Evolutionary conservation across 2,113 vertebrate species (phyloP).

Genomic region (Notothenia coriiceps): DNA sequence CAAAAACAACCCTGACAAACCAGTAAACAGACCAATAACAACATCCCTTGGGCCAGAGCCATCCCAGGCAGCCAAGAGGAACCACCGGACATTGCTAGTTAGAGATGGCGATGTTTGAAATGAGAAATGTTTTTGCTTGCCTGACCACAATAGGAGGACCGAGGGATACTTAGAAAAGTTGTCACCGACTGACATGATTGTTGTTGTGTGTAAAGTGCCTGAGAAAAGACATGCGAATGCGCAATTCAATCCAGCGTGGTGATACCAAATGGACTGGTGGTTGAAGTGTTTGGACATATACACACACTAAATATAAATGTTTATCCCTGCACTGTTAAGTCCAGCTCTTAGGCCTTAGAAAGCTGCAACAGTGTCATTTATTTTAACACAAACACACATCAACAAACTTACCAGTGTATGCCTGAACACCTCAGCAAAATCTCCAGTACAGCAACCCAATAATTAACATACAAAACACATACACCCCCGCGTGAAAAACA

Average conservation of each 20-base stretch:
- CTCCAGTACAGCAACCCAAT: too few relatives aligned
- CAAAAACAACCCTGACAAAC: slow-evolving; percentile 60
- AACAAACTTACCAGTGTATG: too few relatives aligned
- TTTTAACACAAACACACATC: too few relatives aligned
- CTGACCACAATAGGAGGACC: slow-evolving; percentile 65
- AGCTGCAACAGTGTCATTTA: too few relatives aligned
- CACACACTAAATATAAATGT: neutral
- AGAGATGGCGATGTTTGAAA: slow-evolving; percentile 62
- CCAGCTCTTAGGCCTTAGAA: neutral
- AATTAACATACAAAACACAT: too few relatives aligned
- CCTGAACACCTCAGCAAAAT: too few relatives aligned
- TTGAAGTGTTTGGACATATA: slow-evolving; percentile 5
- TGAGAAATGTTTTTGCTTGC: slow-evolving; percentile 36
- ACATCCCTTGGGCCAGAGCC: slow-evolving; percentile 59
- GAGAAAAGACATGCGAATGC: slow-evolving; percentile 29
- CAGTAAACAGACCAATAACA: slow-evolving; percentile 66
- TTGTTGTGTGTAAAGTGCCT: slow-evolving; percentile 43
- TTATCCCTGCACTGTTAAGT: neutral
- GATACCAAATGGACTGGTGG: slow-evolving; percentile 18
- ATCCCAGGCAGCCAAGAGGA: slow-evolving; percentile 47
- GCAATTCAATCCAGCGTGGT: slow-evolving; percentile 18
- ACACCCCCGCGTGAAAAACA: too few relatives aligned
- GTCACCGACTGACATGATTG: slow-evolving; percentile 58
- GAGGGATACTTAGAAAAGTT: slow-evolving; percentile 49
- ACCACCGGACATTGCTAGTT: slow-evolving; percentile 70